Evolutionary conservation across 2,797 vertebrate genomes (phyloP).

Genomic region (Nannoperca australis): DNA sequence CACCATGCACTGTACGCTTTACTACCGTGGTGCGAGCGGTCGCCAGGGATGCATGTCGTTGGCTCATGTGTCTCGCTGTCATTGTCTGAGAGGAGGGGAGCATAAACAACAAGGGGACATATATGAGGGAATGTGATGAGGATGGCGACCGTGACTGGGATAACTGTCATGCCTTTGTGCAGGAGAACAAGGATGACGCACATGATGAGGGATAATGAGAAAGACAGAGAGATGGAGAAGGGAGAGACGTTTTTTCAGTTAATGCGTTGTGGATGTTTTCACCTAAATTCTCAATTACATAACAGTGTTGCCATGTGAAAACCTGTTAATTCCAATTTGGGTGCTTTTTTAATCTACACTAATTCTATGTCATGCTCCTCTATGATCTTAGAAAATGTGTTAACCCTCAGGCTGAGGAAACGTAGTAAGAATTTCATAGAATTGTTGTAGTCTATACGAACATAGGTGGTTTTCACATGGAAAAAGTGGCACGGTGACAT

Average conservation of each 20-base stretch:
- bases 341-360: not conserved
- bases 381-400: not conserved
- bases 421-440: not conserved
- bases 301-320: not conserved
- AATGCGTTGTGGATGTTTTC: not conserved
- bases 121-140: constrained; percentile 18
- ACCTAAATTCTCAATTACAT: constrained; percentile 5
- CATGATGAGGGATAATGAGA: not conserved
- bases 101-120: constrained; percentile 23
- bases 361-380: constrained; percentile 1
- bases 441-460: not conserved
- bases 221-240: not conserved
- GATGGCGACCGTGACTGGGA: not conserved
- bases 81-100: constrained; percentile 45
- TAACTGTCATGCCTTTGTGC: constrained; percentile 18
- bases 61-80: constrained; percentile 48
- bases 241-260: constrained; percentile 7
- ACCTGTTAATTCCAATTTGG: not conserved
- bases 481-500: constrained; percentile 4
- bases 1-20: not conserved
- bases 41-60: constrained; percentile 1
- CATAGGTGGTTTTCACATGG: not conserved
- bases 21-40: constrained; percentile 30
- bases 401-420: not conserved
- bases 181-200: constrained; percentile 50